Evolutionary conservation across 2,888 invertebrate species (phyloP), one percentile per base, ranked within the genome.

Genomic region (Drosophila robusta): DNA sequence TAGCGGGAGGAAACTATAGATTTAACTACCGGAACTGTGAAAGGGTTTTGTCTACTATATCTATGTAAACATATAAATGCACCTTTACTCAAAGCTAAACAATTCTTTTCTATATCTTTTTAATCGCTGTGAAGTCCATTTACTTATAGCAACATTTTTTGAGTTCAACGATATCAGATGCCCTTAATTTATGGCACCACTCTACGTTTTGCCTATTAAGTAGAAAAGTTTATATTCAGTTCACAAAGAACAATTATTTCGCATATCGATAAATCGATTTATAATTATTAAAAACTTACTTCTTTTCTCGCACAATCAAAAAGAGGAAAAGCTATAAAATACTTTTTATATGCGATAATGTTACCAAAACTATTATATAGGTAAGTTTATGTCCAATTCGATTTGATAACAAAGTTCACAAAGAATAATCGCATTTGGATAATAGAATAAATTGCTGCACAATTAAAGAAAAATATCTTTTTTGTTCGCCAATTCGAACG

Each of bases 401-500:
- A 34, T 41, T 36, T 39, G 29, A 24, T 46, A 36, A 38, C 32
- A 29, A 39, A 51, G 39, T 51, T 41, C 29, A 29, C 16, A 18
- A 41, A 41, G 41, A 52, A 52, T 12, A 52, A 41, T n/a, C 16
- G n/a, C 26, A 42, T 29, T 34, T 34, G 34, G 11, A 34, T 32
- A 32, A 32, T 12, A 34, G 12, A 12, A 12, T 34, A 12, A 34
- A 34, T 34, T 4, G 34, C 12, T 34, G 4, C 4, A 34, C 11
- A 34, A 34, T 12, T 12, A 34, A 34, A 34, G 12, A 12, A 32
- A 32, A 8, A 29, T 29, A 29, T 29, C 8, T 29, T 34, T 12
- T 32, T 45, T 22, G 8, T 39, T 36, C 5, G 44, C 65, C 26
- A 14, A 58, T 38, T 58, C 45, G 6, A 22, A 26, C 60, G 14